Evolutionary conservation across 1,140 invertebrate species (phyloP).

Genomic region (Drosophila prosaltans): DNA sequence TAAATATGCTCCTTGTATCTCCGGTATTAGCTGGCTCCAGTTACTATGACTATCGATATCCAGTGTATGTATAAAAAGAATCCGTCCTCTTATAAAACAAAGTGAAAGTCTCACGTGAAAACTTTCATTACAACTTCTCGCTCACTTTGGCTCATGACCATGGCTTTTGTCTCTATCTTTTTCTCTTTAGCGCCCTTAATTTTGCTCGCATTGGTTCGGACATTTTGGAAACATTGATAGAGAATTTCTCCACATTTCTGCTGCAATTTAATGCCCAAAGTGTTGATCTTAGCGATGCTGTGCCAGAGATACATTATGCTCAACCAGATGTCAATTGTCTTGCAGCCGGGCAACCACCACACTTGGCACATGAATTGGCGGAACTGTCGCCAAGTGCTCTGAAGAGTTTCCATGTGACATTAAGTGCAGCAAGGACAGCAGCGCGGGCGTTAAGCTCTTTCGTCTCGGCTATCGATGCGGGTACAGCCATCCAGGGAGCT

Average conservation of each 20-base stretch:
- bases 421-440: conserved; percentile 72
- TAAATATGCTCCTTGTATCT: conserved; percentile 78
- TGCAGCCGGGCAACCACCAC: conserved; percentile 55
- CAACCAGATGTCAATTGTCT: conserved; percentile 69
- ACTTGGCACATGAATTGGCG: conserved; percentile 53
- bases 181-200: conserved; percentile 62
- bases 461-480: conserved; percentile 68
- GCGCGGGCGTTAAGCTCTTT: conserved; percentile 68
- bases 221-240: conserved; percentile 72
- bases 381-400: conserved; percentile 61
- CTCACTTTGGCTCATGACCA: neutral
- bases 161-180: conserved; percentile 5
- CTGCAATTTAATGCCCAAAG: conserved; percentile 77
- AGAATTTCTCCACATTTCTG: conserved; percentile 69
- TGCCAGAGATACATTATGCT: conserved; percentile 56
- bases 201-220: conserved; percentile 81
- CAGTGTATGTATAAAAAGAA: conserved; percentile 60
- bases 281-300: conserved; percentile 48
- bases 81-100: too few species aligned
- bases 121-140: neutral
- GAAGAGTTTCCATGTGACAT: conserved; percentile 73
- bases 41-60: conserved; percentile 80
- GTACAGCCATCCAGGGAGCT: conserved; percentile 67
- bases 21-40: conserved; percentile 55
- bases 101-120: too few species aligned